Base-by-base conservation (phyloP, 2,113 vertebrate species). In the Elaphurus davidianus region DNA sequence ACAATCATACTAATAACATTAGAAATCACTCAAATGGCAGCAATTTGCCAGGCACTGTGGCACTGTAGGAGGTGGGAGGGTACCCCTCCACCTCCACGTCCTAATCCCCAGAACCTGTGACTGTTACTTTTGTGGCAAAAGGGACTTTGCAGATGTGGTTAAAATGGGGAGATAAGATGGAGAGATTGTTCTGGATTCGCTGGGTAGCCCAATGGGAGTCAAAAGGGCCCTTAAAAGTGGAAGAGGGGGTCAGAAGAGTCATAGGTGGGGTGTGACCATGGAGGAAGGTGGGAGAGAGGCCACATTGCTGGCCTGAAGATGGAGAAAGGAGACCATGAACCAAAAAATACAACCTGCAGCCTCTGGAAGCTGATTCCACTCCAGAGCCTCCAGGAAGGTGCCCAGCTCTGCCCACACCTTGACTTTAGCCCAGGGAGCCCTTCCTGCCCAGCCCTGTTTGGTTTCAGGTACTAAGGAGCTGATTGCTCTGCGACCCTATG, bases 281-380 rank as follows among this genome's bases (percentile, higher is more conserved):
- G 28, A 57, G 40, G 25, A 71, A 55, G 45, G n/a, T 7, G 14
- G 62, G 36, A 19, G 47, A 83, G 27, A 54, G 2, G 13, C 33
- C 45, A 30, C 1, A 45, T 0, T 27, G 60, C 25, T 28, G 43
- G 57, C 50, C n/a, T 30, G 25, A 43, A 40, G 40, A 57, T 1
- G 15, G 36, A 54, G 15, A 50, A 76, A 28, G 15, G 28, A 33
- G 43, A 30, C 3, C 43, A 89, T 0, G 16, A 81, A 33, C 57
- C 11, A 15, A 47, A 33, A 15, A 76, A 36, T 15, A 1, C 0
- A 11, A 2, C 0, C 28, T 28, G 50, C 28, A 40, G 55, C 30
- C 11, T 89, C 57, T 17, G 57, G 84, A 79, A n/a, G 23, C 17
- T 40, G 71, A 62, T 28, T 43, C 16, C 30, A 30, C 40, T 13